Evolutionary conservation across 2,888 invertebrate species (phyloP), one percentile per base, ranked within the genome.

Genomic region (Dynastes tityus): DNA sequence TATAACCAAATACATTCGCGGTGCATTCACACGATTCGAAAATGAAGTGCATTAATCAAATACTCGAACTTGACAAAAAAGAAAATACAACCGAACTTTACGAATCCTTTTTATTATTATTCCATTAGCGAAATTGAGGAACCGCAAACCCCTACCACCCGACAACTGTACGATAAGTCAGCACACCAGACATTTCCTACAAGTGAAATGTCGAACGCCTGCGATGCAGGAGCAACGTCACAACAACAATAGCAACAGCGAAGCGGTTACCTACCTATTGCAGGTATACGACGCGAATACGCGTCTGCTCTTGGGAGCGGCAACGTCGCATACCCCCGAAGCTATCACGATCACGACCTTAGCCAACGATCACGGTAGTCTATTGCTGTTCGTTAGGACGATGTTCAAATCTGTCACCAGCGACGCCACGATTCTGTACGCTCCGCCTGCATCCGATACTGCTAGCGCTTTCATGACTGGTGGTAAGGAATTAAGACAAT

Each of bases 201-300:
- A 87, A 83, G 88, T 91, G 81, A 89, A 88, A 85, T 91, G 91
- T 84, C 88, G 89, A 79, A 87, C 89, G 82, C 85, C 88, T 82
- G 87, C 89, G 82, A 85, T 88, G 82, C 87, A 88, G 82, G 68
- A 22, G 51, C 9, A 29, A 29, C 68, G 13, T 29, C 11, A 32
- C 37, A 32, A 13, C n/a, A 6, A n/a, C 40, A 84, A 86, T 82
- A 83, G 86, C 80, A 76, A 78, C 49, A 79, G 82, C 78, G 78
- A 80, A 53, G 81, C 82, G 76, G 87, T 88, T 80, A 89, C 89
- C 81, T 91, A 90, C 85, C 86, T 91, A 71, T 88, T 91, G 81
- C 91, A 91, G 86, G 90, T 90, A 78, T 91, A 89, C 87, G 90
- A 91, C 82, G 90, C 91, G 51, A 89, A 89, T 80, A 90, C 89